Conservation (phyloP, 2,797 vertebrate genomes). For the Xenopus petersii region DNA sequence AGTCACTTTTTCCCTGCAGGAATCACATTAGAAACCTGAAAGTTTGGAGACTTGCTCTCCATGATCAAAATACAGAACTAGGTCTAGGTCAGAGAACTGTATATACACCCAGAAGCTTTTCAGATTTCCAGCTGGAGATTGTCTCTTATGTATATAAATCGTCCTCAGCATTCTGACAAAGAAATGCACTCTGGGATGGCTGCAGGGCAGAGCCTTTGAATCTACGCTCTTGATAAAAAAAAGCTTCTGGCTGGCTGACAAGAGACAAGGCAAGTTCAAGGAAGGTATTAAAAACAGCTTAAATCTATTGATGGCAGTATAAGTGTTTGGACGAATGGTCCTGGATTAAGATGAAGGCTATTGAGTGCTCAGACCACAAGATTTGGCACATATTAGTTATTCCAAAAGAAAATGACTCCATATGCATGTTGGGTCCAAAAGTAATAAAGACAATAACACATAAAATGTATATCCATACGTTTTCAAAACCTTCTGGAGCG, state of each 20-base stretch:
- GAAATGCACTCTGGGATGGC: conserved; percentile 72
- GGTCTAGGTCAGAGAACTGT: conserved; percentile 72
- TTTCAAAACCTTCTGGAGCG: no score
- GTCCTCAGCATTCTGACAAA: conserved; percentile 77
- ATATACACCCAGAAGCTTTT: conserved; percentile 70
- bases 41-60: conserved; percentile 66
- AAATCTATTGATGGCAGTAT: conserved; percentile 64
- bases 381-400: conserved; percentile 50
- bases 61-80: conserved; percentile 77
- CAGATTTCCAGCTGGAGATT: conserved; percentile 71
- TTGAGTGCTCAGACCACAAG: conserved; percentile 51
- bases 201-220: conserved; percentile 76
- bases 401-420: conserved; percentile 32
- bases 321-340: conserved; percentile 64
- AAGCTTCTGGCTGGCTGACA: conserved; percentile 71
- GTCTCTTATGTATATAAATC: conserved; percentile 74
- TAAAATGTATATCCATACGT: no score
- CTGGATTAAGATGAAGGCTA: conserved; percentile 61
- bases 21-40: conserved; percentile 68
- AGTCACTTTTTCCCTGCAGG: conserved; percentile 63
- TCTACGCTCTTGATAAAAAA: conserved; percentile 64
- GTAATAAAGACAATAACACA: not conserved
- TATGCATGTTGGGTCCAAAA: conserved; percentile 24
- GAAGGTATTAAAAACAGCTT: conserved; percentile 68
- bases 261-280: conserved; percentile 71